Evolutionary conservation across 2,113 vertebrate genomes (phyloP).

Genomic region (Psilopsiagon aurifrons): DNA sequence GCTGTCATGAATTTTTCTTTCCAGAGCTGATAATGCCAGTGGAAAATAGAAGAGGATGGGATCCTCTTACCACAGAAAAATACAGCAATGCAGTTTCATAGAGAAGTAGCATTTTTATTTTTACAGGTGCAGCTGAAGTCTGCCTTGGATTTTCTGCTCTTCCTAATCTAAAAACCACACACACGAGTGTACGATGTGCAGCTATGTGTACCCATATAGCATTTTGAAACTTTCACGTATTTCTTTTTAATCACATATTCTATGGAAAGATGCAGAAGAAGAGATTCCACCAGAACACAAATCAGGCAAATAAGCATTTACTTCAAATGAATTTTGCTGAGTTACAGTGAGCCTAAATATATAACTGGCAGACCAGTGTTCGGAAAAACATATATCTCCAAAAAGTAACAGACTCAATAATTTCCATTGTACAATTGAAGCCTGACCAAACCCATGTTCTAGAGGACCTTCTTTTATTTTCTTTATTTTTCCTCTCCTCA

Average conservation of each 20-base stretch:
- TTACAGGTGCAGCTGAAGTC: conserved; percentile 12
- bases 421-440: background rate
- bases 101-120: conserved; percentile 28
- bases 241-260: background rate
- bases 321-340: background rate
- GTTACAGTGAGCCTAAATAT: background rate
- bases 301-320: background rate
- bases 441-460: background rate
- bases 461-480: background rate
- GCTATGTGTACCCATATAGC: background rate
- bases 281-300: background rate
- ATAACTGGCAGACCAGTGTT: background rate
- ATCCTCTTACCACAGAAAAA: conserved; percentile 5
- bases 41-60: background rate
- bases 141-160: conserved; percentile 3
- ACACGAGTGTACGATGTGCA: background rate
- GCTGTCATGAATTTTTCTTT: background rate
- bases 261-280: background rate
- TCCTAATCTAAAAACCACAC: background rate
- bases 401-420: background rate
- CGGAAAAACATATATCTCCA: background rate
- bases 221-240: background rate
- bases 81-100: background rate
- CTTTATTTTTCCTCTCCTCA: background rate
- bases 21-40: background rate